A percentile compares a stretch with the other conserved stretches of the same genome.
These are phyloP conservation scores for Tragelaphus buxtoni DNA, from an alignment of 2,113 vertebrate genomes.

Conservation along the genomic window DNA sequence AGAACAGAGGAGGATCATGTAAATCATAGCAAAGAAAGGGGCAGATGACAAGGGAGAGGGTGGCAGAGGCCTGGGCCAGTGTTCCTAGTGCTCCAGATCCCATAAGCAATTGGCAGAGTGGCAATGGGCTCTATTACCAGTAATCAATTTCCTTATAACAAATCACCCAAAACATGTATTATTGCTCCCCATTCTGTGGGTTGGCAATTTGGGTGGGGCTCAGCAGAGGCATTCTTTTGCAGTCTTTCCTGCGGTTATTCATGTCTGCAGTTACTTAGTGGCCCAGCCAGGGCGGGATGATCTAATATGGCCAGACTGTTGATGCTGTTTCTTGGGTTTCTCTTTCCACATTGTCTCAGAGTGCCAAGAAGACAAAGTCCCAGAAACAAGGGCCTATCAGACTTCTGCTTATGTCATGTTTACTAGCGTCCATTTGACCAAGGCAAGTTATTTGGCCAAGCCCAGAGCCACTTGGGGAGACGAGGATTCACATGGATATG, in stretches of 20 bases:
- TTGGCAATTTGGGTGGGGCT: background rate
- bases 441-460: background rate
- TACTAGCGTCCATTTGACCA: background rate
- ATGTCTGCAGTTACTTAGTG: background rate
- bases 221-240: background rate
- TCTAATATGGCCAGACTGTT: background rate
- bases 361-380: background rate
- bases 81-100: background rate
- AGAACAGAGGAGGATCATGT: background rate
- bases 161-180: background rate
- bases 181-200: background rate
- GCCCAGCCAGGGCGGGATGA: background rate
- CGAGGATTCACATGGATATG: rapidly evolving
- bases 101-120: background rate
- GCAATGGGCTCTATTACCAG: background rate
- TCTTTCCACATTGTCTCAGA: background rate
- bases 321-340: background rate
- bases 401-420: background rate
- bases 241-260: background rate
- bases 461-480: background rate
- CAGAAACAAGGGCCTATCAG: background rate
- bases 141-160: background rate
- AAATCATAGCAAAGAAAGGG: background rate
- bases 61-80: background rate
- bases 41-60: background rate